Evolutionary conservation across 2,797 vertebrate genomes (phyloP).

Genomic region (Sebastolobus alascanus): DNA sequence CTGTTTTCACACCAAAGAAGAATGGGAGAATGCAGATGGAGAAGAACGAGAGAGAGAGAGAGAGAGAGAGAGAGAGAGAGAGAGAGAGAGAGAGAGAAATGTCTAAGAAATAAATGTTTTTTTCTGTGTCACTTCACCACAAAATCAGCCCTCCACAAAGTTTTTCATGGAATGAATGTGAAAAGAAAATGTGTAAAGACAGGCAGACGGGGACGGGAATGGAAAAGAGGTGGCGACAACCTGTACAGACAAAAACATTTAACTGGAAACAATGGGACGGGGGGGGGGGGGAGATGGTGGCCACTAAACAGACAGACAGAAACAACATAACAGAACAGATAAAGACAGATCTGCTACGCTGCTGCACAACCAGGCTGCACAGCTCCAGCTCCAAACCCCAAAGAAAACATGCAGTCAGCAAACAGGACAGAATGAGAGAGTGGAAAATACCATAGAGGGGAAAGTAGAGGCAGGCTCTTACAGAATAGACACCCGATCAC

Average conservation of each 20-base stretch:
- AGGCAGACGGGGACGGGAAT: neutral
- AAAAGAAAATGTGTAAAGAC: neutral
- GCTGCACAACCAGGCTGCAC: constrained; percentile 55
- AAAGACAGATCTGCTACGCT: constrained; percentile 52
- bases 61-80: neutral
- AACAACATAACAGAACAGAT: constrained; percentile 42
- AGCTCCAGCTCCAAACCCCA: constrained; percentile 72
- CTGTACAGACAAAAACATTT: constrained; percentile 29
- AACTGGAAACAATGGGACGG: constrained; percentile 33
- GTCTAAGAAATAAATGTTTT: constrained; percentile 9
- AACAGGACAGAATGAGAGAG: constrained; percentile 80
- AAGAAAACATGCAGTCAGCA: constrained; percentile 82
- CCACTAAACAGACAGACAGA: constrained; percentile 27
- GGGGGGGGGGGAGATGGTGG: constrained; percentile 5
- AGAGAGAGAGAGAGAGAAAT: constrained; percentile 24
- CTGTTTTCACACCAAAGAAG: constrained; percentile 75
- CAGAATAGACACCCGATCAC: constrained; percentile 50
- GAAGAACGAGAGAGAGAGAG: neutral
- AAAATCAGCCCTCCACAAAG: neutral
- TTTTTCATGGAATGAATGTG: neutral
- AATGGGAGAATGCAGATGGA: constrained; percentile 51
- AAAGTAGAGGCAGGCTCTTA: constrained; percentile 57
- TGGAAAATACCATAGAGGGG: constrained; percentile 81
- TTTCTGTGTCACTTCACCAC: constrained; percentile 29
- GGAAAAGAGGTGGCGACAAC: constrained; percentile 17